phyloP scores from a whole-genome alignment of 2,888 invertebrate genomes.

The Phyto melanocephala region DNA sequence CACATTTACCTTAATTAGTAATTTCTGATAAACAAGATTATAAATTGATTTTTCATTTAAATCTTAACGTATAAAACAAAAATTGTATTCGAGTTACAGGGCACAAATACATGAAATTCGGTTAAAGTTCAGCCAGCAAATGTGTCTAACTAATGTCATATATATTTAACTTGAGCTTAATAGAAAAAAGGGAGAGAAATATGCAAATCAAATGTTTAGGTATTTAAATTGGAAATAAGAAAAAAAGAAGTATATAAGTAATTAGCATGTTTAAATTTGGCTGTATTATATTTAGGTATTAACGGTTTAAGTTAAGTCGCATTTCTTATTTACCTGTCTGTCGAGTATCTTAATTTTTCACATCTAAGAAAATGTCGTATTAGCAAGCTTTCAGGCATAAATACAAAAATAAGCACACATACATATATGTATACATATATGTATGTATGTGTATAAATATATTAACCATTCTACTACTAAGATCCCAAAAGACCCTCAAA shows the following conservation, averaged over 20 bases:
- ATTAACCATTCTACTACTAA: background rate
- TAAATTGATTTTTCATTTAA: background rate
- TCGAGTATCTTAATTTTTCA: background rate
- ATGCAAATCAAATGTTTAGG: background rate
- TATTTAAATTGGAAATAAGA: background rate
- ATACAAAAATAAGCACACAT: too few relatives aligned
- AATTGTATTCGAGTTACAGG: background rate
- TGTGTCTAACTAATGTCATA: background rate
- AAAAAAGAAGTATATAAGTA: background rate
- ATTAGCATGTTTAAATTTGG: background rate
- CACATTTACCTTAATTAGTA: background rate
- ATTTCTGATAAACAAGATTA: background rate
- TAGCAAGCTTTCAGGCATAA: background rate
- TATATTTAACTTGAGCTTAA: background rate
- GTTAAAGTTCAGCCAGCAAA: background rate
- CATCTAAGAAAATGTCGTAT: background rate
- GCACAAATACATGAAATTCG: background rate
- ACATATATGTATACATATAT: background rate
- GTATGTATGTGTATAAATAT: too few relatives aligned
- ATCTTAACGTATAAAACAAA: background rate
- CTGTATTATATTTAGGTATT: background rate
- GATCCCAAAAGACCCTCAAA: background rate
- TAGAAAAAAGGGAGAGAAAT: constrained; percentile 8
- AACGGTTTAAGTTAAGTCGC: background rate
- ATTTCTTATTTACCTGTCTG: constrained; percentile 7